phyloP scores from a whole-genome alignment of 2,113 vertebrate genomes.

The Lynx canadensis region DNA sequence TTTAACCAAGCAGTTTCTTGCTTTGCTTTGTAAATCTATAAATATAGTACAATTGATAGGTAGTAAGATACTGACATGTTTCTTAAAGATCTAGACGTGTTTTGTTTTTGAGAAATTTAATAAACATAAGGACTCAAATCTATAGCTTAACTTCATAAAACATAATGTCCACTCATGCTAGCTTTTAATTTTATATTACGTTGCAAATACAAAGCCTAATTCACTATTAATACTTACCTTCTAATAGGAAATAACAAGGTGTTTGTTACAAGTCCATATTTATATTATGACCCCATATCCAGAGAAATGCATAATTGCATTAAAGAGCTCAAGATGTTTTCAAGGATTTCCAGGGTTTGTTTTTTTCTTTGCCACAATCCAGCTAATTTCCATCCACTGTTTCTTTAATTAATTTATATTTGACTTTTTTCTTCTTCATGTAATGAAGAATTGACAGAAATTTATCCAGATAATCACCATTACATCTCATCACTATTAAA shows the following conservation, averaged over 20 bases:
- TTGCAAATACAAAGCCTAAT: neutral
- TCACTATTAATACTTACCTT: neutral
- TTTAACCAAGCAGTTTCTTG: neutral
- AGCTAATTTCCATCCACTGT: neutral
- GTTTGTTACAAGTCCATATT: neutral
- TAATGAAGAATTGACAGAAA: neutral
- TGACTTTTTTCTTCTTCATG: conserved; percentile 26
- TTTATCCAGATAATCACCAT: neutral
- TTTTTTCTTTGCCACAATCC: neutral
- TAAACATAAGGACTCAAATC: conserved; percentile 16
- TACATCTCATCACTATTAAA: neutral
- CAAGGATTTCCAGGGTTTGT: neutral
- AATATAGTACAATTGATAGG: neutral
- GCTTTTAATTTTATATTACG: neutral
- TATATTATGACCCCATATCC: neutral
- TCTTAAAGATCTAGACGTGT: neutral
- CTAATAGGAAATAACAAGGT: neutral
- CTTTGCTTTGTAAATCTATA: neutral
- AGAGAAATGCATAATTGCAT: neutral
- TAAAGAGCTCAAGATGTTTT: neutral
- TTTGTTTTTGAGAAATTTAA: neutral
- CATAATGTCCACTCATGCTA: neutral
- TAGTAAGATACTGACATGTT: neutral
- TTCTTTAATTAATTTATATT: neutral
- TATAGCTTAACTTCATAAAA: conserved; percentile 1